These are phyloP conservation scores for Scarus forsteni DNA, from an alignment of 2,797 vertebrate genomes.

Conservation along the genomic window DNA sequence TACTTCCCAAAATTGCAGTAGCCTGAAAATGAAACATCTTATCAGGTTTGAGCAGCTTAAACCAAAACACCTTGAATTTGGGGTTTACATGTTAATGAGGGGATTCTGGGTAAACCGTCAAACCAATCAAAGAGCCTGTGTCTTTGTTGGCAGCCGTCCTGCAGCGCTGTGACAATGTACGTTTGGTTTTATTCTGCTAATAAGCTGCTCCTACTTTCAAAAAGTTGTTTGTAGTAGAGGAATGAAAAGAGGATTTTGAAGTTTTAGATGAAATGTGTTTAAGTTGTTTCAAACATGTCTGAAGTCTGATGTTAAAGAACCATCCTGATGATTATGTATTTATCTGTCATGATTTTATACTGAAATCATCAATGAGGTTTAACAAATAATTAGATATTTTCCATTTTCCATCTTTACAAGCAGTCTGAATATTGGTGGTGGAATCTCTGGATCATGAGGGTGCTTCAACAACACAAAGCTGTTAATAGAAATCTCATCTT, in stretches of 20 bases:
- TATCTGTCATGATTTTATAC: not conserved
- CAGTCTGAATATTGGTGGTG: not conserved
- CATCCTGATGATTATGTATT: not conserved
- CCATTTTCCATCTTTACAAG: too few species aligned
- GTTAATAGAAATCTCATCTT: not conserved
- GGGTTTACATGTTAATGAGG: slow-evolving; percentile 64
- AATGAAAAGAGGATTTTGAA: slow-evolving; percentile 20
- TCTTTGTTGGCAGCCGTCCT: slow-evolving; percentile 30
- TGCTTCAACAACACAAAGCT: not conserved
- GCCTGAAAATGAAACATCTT: slow-evolving; percentile 68
- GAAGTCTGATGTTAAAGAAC: not conserved
- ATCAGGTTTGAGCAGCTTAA: slow-evolving; percentile 62
- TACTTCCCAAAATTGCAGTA: slow-evolving; percentile 38
- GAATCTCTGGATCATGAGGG: not conserved
- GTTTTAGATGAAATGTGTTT: slow-evolving; percentile 17
- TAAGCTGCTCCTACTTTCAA: slow-evolving; percentile 1
- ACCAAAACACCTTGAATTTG: slow-evolving; percentile 44
- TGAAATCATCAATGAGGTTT: not conserved
- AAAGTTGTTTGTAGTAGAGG: slow-evolving; percentile 29
- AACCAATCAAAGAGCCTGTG: slow-evolving; percentile 32
- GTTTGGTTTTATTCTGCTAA: slow-evolving; percentile 21
- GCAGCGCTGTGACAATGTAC: not conserved
- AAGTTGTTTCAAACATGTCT: slow-evolving; percentile 3
- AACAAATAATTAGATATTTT: not conserved
- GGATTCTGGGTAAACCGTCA: slow-evolving; percentile 45